These are phyloP conservation scores for Archilochus colubris DNA, from an alignment of 2,113 vertebrate genomes.

Conservation along the genomic window DNA sequence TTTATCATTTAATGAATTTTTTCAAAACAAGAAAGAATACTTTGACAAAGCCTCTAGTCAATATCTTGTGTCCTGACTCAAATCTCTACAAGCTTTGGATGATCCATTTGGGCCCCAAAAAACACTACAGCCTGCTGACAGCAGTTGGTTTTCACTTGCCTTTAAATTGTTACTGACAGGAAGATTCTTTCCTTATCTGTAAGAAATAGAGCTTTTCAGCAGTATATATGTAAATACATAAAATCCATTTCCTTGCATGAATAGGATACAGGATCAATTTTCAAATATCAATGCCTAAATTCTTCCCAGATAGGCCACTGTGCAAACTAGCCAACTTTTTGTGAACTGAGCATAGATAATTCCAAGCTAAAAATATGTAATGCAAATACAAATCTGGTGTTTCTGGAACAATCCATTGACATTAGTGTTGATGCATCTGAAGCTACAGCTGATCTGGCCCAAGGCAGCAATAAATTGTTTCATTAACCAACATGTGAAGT, in stretches of 20 bases:
- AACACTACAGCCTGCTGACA: neutral
- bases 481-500: neutral
- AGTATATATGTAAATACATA: neutral
- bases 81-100: neutral
- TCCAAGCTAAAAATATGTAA: neutral
- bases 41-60: neutral
- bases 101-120: neutral
- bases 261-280: neutral
- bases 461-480: neutral
- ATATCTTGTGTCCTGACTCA: neutral
- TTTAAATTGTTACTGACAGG: neutral
- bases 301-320: neutral
- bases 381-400: neutral
- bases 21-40: neutral
- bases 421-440: neutral
- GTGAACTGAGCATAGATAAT: neutral
- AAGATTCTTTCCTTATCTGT: neutral
- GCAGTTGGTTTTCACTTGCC: neutral
- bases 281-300: neutral
- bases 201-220: neutral
- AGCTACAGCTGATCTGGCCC: neutral
- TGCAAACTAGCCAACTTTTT: neutral
- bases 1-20: neutral
- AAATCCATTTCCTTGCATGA: neutral
- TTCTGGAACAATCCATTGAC: neutral